These are phyloP conservation scores for Nomada ferruginata DNA, from an alignment of 2,888 invertebrate species.

Conservation along the genomic window DNA sequence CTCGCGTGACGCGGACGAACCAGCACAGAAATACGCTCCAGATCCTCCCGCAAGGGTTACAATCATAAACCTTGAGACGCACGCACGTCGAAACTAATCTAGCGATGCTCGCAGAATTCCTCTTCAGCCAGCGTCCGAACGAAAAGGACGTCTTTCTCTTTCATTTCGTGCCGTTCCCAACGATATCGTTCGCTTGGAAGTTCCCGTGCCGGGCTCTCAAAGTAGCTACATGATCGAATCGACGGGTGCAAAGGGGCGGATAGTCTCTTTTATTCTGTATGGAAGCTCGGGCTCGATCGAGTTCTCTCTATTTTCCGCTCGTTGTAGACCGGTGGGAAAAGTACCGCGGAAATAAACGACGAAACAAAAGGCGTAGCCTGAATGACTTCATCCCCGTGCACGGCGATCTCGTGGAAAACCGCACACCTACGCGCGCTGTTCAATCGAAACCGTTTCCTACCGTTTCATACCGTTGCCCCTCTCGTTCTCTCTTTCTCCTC, in stretches of 20 bases:
- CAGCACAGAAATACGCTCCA: slow-evolving; percentile 33
- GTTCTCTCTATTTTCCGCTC: slow-evolving; percentile 6
- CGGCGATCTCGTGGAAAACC: slow-evolving; percentile 40
- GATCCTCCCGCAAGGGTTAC: slow-evolving; percentile 10
- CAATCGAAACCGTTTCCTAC: slow-evolving; percentile 14
- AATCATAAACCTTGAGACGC: slow-evolving; percentile 29
- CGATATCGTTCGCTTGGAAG: not conserved
- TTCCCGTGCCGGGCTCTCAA: not conserved
- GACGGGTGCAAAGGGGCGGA: not conserved
- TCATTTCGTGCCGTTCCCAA: not conserved
- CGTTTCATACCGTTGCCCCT: not conserved
- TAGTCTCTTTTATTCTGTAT: not conserved
- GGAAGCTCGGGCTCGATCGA: slow-evolving; percentile 10
- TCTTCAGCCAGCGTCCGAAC: too few species aligned
- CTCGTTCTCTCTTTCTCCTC: not conserved
- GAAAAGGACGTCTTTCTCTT: not conserved
- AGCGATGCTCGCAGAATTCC: not conserved
- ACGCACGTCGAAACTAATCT: slow-evolving; percentile 2
- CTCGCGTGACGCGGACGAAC: not conserved
- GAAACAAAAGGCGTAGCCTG: slow-evolving; percentile 20
- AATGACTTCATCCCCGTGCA: slow-evolving; percentile 31
- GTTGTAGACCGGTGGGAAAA: slow-evolving; percentile 4
- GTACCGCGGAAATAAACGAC: slow-evolving; percentile 17
- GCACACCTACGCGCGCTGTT: slow-evolving; percentile 16
- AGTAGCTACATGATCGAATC: slow-evolving; percentile 19